Conservation (phyloP, 2,888 invertebrate species). For the Cantharis rufa region DNA sequence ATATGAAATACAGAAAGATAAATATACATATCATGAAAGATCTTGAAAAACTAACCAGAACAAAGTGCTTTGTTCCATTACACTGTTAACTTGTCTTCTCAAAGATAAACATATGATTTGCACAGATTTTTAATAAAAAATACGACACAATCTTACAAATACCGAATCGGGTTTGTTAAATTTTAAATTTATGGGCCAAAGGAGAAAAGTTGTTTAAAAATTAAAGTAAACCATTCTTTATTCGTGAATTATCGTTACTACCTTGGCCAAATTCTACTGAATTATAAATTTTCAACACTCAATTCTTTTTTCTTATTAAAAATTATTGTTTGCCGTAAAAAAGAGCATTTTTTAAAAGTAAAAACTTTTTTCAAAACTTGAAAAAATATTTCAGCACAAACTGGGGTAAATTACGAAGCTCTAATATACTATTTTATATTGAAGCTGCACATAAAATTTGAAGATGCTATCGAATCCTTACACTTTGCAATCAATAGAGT, state of each 20-base stretch:
- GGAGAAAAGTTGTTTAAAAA: not conserved
- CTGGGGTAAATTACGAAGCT: not conserved
- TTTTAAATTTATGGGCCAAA: not conserved
- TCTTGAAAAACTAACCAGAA: too few species aligned
- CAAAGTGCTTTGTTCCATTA: not conserved
- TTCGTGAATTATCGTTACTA: not conserved
- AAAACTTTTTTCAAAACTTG: too few species aligned
- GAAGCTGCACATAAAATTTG: not conserved
- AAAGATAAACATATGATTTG: not conserved
- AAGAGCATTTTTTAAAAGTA: not conserved
- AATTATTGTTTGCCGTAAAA: not conserved
- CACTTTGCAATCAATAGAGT: constrained; percentile 4
- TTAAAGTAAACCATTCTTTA: not conserved
- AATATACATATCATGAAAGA: too few species aligned
- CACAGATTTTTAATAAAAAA: not conserved
- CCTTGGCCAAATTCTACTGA: not conserved
- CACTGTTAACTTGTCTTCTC: not conserved
- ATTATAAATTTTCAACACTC: not conserved
- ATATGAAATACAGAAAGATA: too few species aligned
- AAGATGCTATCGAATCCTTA: not conserved
- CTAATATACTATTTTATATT: not conserved
- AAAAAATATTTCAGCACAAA: too few species aligned
- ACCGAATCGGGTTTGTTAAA: not conserved
- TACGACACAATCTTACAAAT: not conserved
- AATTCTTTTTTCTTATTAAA: not conserved